Evolutionary conservation across 2,113 vertebrate species (phyloP), one percentile per base, ranked within the genome.

Genomic region (Labeo catla): DNA sequence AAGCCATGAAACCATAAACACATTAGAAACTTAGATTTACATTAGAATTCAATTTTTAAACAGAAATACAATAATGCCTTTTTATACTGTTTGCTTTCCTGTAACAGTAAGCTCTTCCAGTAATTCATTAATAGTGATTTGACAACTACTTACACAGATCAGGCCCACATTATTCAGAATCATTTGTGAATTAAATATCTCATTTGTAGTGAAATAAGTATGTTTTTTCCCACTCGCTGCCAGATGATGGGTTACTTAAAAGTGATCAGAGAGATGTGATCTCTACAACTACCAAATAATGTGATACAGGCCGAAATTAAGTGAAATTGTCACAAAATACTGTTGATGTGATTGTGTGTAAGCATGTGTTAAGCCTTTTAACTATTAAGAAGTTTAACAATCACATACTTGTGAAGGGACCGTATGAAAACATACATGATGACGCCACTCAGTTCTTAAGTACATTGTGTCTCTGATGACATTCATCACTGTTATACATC

Each of bases 401-500:
- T 57, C 54, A 61, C 16, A 79, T 45, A 16, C 74, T 49, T 76
- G n/a, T 43, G 34, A 59, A 78, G 43, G 23, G 15, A 34, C 43
- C 39, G 34, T 43, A 66, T 65, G 79, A 81, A 77, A 54, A 77
- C 23, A 52, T 52, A 34, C 15, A 34, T 65, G 50, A 78, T 36
- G 28, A 28, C 28, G 23, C 2, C 73, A 50, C 73, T 34, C 47
- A 23, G 13, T 54, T 34, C 49, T 28, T 65, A 28, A 4, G 19
- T 39, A 4, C 15, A 28, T 1, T 28, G 28, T 73, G 66, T 54
- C 45, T 49, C 54, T 45, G 39, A 39, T 15, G 63, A 50, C 57
- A 47, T 50, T 59, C 23, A 63, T 74, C 72, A 23, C 36, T 65
- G 80, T 95, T 91, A 97, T 39, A 92, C 91, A 90, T 97, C 95